A percentile compares a stretch with the other conserved stretches of the same genome.
These are phyloP conservation scores for Trisateles emortualis DNA, from an alignment of 2,888 invertebrate species.

Conservation along the genomic window DNA sequence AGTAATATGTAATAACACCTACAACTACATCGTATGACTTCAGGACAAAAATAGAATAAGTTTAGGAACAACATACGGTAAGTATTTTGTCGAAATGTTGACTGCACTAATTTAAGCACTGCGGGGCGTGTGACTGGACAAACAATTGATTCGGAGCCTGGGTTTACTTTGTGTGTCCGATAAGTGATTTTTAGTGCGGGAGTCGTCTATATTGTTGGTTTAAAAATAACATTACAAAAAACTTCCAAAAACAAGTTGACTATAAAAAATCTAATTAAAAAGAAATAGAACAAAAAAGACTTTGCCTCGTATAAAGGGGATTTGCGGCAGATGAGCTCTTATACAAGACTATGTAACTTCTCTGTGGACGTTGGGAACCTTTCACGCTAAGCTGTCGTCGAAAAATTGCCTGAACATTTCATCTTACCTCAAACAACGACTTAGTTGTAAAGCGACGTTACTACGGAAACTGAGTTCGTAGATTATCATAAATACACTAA, in stretches of 20 bases:
- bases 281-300: constrained; percentile 14
- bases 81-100: too few species aligned
- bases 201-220: too few species aligned
- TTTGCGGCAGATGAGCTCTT: constrained; percentile 50
- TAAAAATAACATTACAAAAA: too few species aligned
- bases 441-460: constrained; percentile 13
- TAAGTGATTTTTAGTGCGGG: too few species aligned
- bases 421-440: constrained; percentile 49
- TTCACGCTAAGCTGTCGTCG: constrained; percentile 49
- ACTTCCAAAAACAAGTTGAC: too few species aligned
- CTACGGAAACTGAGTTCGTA: constrained; percentile 9
- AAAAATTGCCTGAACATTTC: constrained; percentile 59
- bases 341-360: constrained; percentile 49
- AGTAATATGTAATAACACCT: constrained; percentile 40
- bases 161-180: too few species aligned
- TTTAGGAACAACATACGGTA: too few species aligned
- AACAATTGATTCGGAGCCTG: too few species aligned
- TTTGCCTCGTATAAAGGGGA: constrained; percentile 27
- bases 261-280: not conserved
- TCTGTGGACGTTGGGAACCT: constrained; percentile 43
- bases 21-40: constrained; percentile 5
- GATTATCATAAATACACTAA: constrained; percentile 16
- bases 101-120: too few species aligned
- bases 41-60: not conserved
- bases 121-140: too few species aligned